These are phyloP conservation scores for Lagocephalus sceleratus DNA, from an alignment of 2,797 vertebrate genomes.

Conservation along the genomic window DNA sequence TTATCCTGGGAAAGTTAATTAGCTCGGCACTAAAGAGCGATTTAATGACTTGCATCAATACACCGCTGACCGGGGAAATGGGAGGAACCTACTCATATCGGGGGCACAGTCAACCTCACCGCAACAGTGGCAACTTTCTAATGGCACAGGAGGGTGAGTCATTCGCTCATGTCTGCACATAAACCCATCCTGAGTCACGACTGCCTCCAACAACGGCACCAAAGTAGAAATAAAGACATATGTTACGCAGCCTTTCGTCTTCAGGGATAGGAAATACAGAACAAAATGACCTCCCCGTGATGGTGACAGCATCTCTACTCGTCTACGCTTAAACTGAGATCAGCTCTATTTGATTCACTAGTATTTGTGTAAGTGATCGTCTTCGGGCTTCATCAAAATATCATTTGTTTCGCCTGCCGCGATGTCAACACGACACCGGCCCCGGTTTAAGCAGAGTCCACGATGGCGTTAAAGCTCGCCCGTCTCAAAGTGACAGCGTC, in stretches of 20 bases:
- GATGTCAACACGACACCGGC: no score
- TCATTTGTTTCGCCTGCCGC: no score
- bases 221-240: background rate
- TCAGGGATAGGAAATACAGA: background rate
- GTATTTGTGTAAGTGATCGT: no score
- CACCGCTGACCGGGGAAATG: conserved; percentile 22
- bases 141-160: conserved; percentile 41
- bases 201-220: conserved; percentile 5
- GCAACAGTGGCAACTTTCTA: conserved; percentile 19
- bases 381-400: no score
- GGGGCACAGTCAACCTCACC: conserved; percentile 12
- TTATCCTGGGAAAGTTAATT: conserved; percentile 47
- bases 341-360: background rate
- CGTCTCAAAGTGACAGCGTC: background rate
- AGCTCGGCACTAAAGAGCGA: conserved; percentile 57
- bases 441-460: no score
- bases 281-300: background rate
- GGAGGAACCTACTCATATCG: conserved; percentile 30
- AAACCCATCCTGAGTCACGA: conserved; percentile 47
- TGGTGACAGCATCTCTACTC: background rate
- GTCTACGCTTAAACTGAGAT: background rate
- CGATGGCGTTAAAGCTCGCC: background rate
- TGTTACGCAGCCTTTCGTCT: background rate
- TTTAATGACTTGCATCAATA: conserved; percentile 64
- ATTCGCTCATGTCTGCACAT: conserved; percentile 34